Evolutionary conservation across 2,797 vertebrate species (phyloP), one percentile per base, ranked within the genome.

Genomic region (Fundulus diaphanus): DNA sequence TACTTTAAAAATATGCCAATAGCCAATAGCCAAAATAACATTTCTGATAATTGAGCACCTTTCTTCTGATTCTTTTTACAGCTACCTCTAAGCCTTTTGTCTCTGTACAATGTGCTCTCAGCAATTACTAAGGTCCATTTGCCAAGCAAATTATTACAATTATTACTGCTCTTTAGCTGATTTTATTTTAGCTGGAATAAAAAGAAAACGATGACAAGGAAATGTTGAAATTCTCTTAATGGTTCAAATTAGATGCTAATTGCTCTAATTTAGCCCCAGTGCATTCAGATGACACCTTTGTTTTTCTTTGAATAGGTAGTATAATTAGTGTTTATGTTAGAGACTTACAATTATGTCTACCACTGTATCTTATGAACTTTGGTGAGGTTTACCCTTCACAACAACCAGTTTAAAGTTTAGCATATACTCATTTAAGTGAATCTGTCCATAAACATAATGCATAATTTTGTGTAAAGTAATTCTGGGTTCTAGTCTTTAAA

Each of bases 101-200:
- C 59, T 84, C 27, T 81, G 76, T 65, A 49, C 76, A 29, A 52
- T 76, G 70, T 49, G 40, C 78, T 73, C 42, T 51, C 37, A 56
- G 72, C 75, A 49, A 75, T 70, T 87, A 82, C 88, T 79, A 69
- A 83, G 83, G 40, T 68, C 66, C 72, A 85, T 89, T 88, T 78
- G 9, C 82, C 59, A 82, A 78, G 80, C 56, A 76, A 51, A 80
- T 87, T 89, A 82, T 81, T 80, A n/a, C 67, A 42, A 74, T 77
- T 72, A 68, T 74, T 76, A 70, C 70, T 74, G 69, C 40, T 79
- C 51, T 57, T 51, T 73, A 56, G 73, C 70, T 48, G 69, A 69
- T 74, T 85, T 77, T 67, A 73, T 69, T 77, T 24, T 59, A 81
- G 54, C 40, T 20, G 15, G 56, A 16, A 82, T 27, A 75, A 66